Conservation (phyloP, 2,797 vertebrate genomes). For the Mus minutoides region DNA sequence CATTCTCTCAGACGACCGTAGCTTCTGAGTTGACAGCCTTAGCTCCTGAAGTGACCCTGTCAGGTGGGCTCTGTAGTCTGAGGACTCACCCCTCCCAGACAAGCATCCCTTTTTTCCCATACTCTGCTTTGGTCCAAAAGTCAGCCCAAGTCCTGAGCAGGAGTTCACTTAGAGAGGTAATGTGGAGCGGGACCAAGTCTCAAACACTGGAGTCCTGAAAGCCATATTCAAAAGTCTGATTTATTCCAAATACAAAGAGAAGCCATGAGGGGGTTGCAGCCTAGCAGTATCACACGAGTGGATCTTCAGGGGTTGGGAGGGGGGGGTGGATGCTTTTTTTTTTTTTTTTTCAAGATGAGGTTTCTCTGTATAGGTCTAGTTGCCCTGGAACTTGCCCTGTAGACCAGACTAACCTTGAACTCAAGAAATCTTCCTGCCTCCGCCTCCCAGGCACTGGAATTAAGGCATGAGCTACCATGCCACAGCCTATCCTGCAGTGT, state of each 20-base stretch:
- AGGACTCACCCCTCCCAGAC: neutral
- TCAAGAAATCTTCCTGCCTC: neutral
- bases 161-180: neutral
- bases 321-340: neutral
- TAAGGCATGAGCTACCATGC: neutral
- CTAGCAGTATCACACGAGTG: neutral
- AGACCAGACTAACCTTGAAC: neutral
- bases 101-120: neutral
- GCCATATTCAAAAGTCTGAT: neutral
- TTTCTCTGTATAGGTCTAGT: neutral
- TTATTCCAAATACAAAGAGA: slow-evolving; percentile 29
- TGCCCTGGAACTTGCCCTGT: too few species aligned
- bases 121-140: neutral
- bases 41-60: neutral
- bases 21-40: neutral
- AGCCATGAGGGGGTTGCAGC: neutral
- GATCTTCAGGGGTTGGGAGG: neutral
- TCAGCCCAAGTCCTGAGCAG: neutral
- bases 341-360: neutral
- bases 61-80: neutral
- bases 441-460: neutral
- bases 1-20: neutral
- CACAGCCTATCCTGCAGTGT: neutral
- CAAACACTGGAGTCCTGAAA: neutral
- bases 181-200: neutral